phyloP scores from a whole-genome alignment of 1,140 invertebrate species.

The Monochamus saltuarius region DNA sequence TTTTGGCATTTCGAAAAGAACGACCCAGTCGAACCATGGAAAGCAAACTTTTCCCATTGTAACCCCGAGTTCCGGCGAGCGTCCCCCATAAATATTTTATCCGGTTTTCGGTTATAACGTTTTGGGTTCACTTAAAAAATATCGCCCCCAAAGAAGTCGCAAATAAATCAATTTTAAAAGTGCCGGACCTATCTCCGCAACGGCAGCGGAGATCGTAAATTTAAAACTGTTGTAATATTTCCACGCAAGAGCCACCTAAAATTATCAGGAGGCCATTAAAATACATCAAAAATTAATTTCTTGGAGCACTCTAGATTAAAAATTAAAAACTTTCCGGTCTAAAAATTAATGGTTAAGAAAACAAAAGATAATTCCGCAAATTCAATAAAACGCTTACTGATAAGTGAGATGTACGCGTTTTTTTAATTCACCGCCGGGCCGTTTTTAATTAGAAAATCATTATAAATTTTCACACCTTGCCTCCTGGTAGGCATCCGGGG shows the following conservation, averaged over 20 bases:
- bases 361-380: slow-evolving; percentile 48
- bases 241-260: slow-evolving; percentile 28
- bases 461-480: slow-evolving; percentile 40
- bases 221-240: slow-evolving; percentile 21
- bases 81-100: no score
- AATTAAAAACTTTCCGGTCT: slow-evolving; percentile 48
- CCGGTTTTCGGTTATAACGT: no score
- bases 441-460: slow-evolving; percentile 45
- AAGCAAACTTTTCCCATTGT: no score
- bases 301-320: slow-evolving; percentile 45
- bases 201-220: slow-evolving; percentile 12
- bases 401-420: slow-evolving; percentile 31
- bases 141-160: no score
- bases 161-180: no score
- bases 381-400: slow-evolving; percentile 45
- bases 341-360: slow-evolving; percentile 50
- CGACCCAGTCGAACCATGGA: no score
- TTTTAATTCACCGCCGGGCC: slow-evolving; percentile 27
- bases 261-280: slow-evolving; percentile 43
- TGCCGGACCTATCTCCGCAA: neutral
- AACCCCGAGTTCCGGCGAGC: no score
- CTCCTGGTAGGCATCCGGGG: neutral
- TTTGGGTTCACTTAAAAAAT: no score
- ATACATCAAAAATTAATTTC: slow-evolving; percentile 49
- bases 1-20: no score